These are phyloP conservation scores for Notarius quadriscutis DNA, from an alignment of 2,113 vertebrate genomes.

Conservation along the genomic window DNA sequence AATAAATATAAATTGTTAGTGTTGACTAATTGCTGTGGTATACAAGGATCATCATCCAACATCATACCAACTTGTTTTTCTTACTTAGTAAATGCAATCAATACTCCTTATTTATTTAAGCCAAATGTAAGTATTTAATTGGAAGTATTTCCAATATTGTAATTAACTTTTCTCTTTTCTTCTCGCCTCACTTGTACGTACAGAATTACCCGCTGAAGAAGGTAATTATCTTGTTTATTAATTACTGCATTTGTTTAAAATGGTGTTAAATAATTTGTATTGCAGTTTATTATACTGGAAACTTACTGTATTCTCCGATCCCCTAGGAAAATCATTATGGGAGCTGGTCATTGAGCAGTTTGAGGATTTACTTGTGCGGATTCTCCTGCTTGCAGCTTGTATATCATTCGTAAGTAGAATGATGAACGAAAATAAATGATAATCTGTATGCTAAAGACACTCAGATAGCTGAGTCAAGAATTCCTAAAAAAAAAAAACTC, in stretches of 20 bases:
- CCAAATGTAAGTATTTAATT: neutral
- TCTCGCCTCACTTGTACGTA: conserved; percentile 50
- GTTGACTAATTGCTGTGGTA: neutral
- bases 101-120: neutral
- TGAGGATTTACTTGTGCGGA: conserved; percentile 97
- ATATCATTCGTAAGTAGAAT: conserved; percentile 96
- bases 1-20: neutral
- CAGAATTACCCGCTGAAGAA: conserved; percentile 97
- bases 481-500: neutral
- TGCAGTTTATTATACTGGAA: neutral
- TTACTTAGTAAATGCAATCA: neutral
- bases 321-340: conserved; percentile 92
- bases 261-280: neutral
- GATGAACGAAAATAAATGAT: neutral
- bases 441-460: neutral
- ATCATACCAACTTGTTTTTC: neutral
- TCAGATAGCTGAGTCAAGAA: neutral
- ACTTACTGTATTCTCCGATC: conserved; percentile 43
- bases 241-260: neutral
- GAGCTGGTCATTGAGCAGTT: conserved; percentile 97
- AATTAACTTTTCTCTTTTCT: conserved; percentile 33
- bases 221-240: conserved; percentile 71
- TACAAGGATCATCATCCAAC: neutral
- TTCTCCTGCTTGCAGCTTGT: conserved; percentile 95
- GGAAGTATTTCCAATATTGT: neutral